A percentile compares a stretch with the other conserved stretches of the same genome.
phyloP scores from a whole-genome alignment of 2,113 vertebrate species.

The Dascyllus trimaculatus region DNA sequence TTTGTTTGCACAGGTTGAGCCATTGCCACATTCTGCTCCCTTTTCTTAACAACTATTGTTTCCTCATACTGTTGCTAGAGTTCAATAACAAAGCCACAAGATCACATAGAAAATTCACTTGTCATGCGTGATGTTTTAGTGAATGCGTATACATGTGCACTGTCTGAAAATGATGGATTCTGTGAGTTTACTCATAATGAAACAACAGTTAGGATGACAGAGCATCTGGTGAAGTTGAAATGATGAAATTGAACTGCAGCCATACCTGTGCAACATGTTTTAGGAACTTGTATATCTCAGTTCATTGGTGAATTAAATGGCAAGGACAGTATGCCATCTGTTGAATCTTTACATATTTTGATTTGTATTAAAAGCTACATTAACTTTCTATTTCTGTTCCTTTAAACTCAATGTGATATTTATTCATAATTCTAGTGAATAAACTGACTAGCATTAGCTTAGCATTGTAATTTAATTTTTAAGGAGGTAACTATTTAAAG shows the following conservation, averaged over 20 bases:
- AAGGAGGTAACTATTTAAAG: no score
- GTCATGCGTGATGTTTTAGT: not conserved
- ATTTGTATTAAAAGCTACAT: no score
- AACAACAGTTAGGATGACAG: not conserved
- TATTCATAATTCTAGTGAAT: no score
- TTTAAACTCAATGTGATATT: no score
- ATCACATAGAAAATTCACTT: not conserved
- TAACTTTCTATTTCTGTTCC: no score
- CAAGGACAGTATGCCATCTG: no score
- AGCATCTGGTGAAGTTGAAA: not conserved
- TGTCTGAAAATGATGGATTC: not conserved
- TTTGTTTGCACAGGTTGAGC: not conserved
- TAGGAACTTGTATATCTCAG: not conserved
- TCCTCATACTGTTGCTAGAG: not conserved
- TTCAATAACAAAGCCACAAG: not conserved
- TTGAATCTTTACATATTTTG: no score
- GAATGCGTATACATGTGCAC: not conserved
- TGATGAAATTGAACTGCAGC: not conserved
- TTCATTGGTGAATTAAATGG: not conserved
- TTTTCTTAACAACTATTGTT: not conserved
- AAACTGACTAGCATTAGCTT: no score
- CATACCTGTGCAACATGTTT: conserved; percentile 20
- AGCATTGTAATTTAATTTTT: no score
- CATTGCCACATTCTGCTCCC: not conserved
- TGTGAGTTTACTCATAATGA: conserved; percentile 16